Conservation (phyloP, 2,888 invertebrate species). For the Eilema caniola region DNA sequence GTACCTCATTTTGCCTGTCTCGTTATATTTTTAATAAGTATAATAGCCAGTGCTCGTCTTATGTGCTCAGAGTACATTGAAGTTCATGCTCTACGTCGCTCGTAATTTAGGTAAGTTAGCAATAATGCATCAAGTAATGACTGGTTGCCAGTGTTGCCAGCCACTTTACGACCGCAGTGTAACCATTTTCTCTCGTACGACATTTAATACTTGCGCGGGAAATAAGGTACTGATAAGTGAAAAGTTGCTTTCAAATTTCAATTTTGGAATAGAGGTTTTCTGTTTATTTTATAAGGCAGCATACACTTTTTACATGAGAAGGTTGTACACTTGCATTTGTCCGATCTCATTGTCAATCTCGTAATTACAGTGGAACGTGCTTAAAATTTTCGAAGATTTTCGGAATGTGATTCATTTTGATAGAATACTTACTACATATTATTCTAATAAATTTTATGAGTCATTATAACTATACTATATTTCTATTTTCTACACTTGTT, state of each 20-base stretch:
- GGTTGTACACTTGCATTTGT: too few relatives aligned
- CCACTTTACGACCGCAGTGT: conserved; percentile 45
- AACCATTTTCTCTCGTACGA: conserved; percentile 42
- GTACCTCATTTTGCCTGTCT: not conserved
- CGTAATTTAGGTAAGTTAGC: conserved; percentile 45
- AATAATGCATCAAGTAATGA: conserved; percentile 49
- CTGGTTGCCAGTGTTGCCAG: conserved; percentile 46
- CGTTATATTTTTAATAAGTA: conserved; percentile 5
- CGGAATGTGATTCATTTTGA: not conserved
- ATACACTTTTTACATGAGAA: not conserved
- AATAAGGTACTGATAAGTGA: conserved; percentile 33
- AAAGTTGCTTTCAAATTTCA: not conserved
- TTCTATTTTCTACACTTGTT: not conserved
- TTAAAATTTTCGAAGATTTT: too few relatives aligned
- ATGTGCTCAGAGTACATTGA: conserved; percentile 34
- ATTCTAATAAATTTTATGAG: not conserved
- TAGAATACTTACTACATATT: not conserved
- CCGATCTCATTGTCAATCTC: not conserved
- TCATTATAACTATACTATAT: not conserved
- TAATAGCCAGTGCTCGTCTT: conserved; percentile 4
- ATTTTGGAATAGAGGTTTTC: not conserved
- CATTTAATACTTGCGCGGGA: conserved; percentile 37
- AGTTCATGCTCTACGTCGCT: conserved; percentile 38
- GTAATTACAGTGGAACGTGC: too few relatives aligned
- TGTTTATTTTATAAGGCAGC: not conserved